Evolutionary conservation across 1,140 invertebrate genomes (phyloP).

Genomic region (Venturia canescens): DNA sequence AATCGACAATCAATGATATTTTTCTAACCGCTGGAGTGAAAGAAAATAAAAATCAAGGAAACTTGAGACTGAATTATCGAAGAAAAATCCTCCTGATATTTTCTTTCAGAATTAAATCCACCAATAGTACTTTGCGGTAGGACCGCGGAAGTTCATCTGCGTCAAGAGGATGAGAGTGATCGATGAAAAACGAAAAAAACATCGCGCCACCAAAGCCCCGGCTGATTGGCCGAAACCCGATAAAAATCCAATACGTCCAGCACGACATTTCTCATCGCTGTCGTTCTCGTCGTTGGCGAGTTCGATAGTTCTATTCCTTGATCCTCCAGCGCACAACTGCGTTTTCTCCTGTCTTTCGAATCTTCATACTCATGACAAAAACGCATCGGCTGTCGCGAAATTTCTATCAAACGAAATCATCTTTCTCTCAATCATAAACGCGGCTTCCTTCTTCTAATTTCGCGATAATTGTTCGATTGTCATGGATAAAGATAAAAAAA

Average conservation of each 20-base stretch:
- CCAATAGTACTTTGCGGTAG: neutral
- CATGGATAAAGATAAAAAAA: no score
- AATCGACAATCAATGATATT: neutral
- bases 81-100: neutral
- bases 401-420: no score
- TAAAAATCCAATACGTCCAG: conserved; percentile 64
- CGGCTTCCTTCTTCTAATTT: no score
- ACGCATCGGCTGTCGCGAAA: no score
- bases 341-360: neutral
- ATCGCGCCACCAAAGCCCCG: neutral
- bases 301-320: conserved; percentile 6
- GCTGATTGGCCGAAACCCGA: conserved; percentile 63
- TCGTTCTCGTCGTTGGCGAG: conserved; percentile 7
- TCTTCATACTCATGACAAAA: neutral
- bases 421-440: no score
- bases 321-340: neutral
- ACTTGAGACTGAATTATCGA: conserved; percentile 30
- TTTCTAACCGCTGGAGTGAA: neutral
- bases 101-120: conserved; percentile 18
- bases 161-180: neutral
- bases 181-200: neutral
- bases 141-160: conserved; percentile 25
- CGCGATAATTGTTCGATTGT: no score
- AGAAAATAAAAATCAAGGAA: conserved; percentile 29
- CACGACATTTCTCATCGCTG: neutral